Evolutionary conservation across 2,797 vertebrate genomes (phyloP), one percentile per base, ranked within the genome.

Genomic region (Lepus oiostolus): DNA sequence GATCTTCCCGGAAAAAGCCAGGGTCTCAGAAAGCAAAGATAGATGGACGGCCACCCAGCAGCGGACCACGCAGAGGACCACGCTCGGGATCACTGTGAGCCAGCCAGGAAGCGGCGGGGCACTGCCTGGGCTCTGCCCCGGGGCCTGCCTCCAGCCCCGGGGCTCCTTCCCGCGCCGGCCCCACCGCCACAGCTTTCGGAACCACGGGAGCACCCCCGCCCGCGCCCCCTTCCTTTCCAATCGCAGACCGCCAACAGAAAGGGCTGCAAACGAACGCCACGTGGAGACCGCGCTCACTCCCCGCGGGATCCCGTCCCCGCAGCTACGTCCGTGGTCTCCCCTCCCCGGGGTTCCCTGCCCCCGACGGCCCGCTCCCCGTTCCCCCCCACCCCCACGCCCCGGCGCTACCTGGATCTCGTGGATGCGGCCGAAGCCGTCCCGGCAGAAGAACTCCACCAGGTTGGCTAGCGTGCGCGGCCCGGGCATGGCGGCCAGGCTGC

Each of bases 401-500:
- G 19, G 2, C 26, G 12, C 81, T 98, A 99, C 99, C 99, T 99
- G 99, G 71, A 99, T 99, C 96, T 99, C 99, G 38, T 99, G 99
- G 81, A 99, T 99, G 96, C 99, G 99, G 86, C 98, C 98, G 95
- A 99, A 99, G 0, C 99, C 99, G 94, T 99, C 99, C 94, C 98
- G 98, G 97, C 98, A 99, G 97, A 99, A 99, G 97, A 99, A 99
- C 98, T 99, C 99, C 28, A 99, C 67, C 90, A 99, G 95, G 91
- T 99, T 99, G 93, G 98, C 94, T 3, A 99, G 9, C 7, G 98
- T 98, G 94, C 98, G 98, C 75, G 99, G 99, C 93, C 99, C 99
- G 0, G 99, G 99, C 99, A 99, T 99, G 97, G 99, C 99, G 14
- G 98, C 97, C 85, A 99, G 98, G 63, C 93, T 47, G 5, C 35